Evolutionary conservation across 2,888 invertebrate species (phyloP).

Genomic region (Synergus gifuensis): DNA sequence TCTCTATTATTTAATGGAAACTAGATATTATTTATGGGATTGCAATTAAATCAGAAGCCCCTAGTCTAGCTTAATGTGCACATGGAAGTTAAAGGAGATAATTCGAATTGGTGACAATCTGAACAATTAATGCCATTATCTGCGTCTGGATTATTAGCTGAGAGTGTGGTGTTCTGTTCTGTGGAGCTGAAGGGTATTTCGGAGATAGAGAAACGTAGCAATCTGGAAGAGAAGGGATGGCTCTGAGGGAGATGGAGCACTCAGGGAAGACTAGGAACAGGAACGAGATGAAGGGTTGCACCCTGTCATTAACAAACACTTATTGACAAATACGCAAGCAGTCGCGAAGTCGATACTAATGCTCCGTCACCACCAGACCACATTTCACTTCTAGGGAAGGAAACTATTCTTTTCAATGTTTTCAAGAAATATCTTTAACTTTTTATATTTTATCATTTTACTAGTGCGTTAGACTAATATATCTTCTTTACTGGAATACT

Average conservation of each 20-base stretch:
- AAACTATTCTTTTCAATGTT: no score
- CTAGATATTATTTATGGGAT: not conserved
- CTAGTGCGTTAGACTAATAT: no score
- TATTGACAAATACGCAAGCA: constrained; percentile 66
- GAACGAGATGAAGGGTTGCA: constrained; percentile 54
- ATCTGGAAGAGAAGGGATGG: constrained; percentile 29
- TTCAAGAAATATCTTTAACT: no score
- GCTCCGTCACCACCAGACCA: constrained; percentile 55
- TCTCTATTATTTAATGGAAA: not conserved
- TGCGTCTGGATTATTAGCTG: not conserved
- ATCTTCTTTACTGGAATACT: no score
- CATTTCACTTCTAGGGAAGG: not conserved
- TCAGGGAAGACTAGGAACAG: constrained; percentile 53
- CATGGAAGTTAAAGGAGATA: not conserved
- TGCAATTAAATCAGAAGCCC: not conserved
- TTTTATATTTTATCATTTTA: no score
- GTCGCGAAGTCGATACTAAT: constrained; percentile 61
- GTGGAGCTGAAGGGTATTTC: not conserved
- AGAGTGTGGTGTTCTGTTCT: not conserved
- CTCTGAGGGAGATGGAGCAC: constrained; percentile 40
- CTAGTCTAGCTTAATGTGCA: not conserved
- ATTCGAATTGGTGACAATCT: not conserved
- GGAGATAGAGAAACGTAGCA: not conserved
- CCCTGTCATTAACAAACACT: constrained; percentile 67
- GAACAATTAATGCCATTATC: not conserved